Base-by-base conservation (phyloP, 64 coral and sea anemone genomes). In the Cladopsammia gracilis region DNA sequence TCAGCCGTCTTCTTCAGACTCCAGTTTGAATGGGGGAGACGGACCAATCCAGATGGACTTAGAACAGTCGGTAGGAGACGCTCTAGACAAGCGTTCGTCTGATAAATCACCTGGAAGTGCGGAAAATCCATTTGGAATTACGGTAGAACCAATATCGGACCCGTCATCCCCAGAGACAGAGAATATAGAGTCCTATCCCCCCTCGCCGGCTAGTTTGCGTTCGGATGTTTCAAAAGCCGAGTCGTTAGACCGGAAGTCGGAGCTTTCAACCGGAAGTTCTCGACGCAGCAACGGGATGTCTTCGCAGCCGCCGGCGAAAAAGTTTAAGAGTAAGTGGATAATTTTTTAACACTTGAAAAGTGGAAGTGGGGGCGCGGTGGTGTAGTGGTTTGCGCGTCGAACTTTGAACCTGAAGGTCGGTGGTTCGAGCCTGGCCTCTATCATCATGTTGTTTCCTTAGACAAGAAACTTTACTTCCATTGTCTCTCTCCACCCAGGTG, bases 151-250 rank as follows among this genome's bases (percentile, higher is more conserved):
- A 14, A 64, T 89, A 14, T 89, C 78, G 5, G 92, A 94, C 13
- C 57, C 81, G 1, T 94, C 87, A 1, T 94, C 92, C 52, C 86
- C 92, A 42, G 92, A 94, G 22, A 89, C 92, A 16, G 92, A 94
- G 54, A 92, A 92, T 64, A 67, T 86, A 10, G 90, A 92, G 16
- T 83, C 87, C 4, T 83, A 46, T 5, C 64, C 92, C 3, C 77
- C 87, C 3, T 94, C 92, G 0, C 92, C 92, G 14, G 76, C 59
- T 15, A 94, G 92, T 84, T 54, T 93, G 11, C 19, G 79, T 10
- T 94, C 92, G 15, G 92, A 94, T 23, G 53, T 75, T 15, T 94
- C 92, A 7, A 89, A 68, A 19, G 19, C 80, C 8, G 80, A 84
- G 62, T 84, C 80, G 6, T 22, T 84, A 24, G 80, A 84, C 62